Percentiles rank a stretch among this genome's conserved stretches.
Evolutionary conservation across 2,888 invertebrate genomes (phyloP).

Genomic region (Copidosoma aretas): DNA sequence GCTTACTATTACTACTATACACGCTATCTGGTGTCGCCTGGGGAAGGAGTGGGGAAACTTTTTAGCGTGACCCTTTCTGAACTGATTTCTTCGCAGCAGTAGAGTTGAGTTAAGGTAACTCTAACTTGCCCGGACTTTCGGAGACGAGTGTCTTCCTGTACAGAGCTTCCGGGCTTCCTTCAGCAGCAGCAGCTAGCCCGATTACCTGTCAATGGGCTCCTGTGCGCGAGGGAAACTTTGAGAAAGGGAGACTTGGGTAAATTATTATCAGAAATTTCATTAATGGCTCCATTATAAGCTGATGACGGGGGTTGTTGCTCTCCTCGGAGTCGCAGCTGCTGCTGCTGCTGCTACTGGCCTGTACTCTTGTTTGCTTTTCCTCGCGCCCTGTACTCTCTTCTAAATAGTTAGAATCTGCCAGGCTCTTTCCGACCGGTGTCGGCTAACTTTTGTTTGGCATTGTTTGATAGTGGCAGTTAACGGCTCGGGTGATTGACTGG

Average conservation of each 20-base stretch:
- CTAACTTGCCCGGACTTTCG: neutral
- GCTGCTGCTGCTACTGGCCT: no score
- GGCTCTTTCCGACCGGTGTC: neutral
- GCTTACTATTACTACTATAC: no score
- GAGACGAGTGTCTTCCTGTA: neutral
- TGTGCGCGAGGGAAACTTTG: neutral
- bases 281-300: constrained; percentile 14
- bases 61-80: neutral
- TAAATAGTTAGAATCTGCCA: neutral
- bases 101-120: neutral
- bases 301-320: neutral
- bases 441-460: neutral
- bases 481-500: neutral
- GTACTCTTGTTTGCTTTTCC: neutral
- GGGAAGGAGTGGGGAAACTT: constrained; percentile 7
- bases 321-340: neutral
- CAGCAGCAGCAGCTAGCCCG: neutral
- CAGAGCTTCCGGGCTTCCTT: neutral
- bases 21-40: no score
- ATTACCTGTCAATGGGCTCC: constrained; percentile 10
- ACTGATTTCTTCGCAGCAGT: constrained; percentile 23
- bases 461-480: neutral
- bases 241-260: neutral
- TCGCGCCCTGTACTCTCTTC: neutral
- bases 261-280: constrained; percentile 21